phyloP scores from a whole-genome alignment of 1,140 invertebrate species.

The Tetramorium parvispinum region DNA sequence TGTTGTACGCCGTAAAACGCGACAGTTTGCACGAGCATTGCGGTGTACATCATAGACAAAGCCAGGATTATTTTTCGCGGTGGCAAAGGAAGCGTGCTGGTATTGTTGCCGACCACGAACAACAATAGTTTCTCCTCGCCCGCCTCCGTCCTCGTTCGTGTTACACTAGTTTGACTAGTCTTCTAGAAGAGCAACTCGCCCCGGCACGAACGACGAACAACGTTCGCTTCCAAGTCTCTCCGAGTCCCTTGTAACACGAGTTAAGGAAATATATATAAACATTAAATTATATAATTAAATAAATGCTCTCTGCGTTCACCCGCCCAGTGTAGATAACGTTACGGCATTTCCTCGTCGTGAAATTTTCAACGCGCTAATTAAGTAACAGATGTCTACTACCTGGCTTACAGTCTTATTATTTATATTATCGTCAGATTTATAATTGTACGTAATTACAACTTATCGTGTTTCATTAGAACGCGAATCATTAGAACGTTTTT shows the following conservation, averaged over 20 bases:
- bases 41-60: conserved; percentile 74
- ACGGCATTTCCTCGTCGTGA: neutral
- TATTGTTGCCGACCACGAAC: conserved; percentile 67
- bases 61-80: conserved; percentile 79
- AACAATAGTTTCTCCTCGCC: conserved; percentile 72
- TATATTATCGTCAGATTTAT: neutral
- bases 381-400: neutral
- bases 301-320: neutral
- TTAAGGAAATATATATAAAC: neutral
- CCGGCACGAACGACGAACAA: conserved; percentile 42
- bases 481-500: conserved; percentile 14
- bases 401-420: neutral
- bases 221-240: neutral
- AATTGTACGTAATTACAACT: conserved; percentile 1
- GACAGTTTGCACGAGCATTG: conserved; percentile 62
- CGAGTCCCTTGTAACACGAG: neutral
- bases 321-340: neutral
- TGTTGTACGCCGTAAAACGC: neutral
- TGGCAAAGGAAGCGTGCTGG: conserved; percentile 75
- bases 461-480: neutral
- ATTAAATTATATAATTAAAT: neutral
- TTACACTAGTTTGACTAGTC: conserved; percentile 77
- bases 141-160: conserved; percentile 71
- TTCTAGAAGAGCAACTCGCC: conserved; percentile 66
- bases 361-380: neutral